phyloP scores from a whole-genome alignment of 2,113 vertebrate species.

The Bos taurus region ARS-UCD2.0 NC_037335.1:105535501-105536000 shows the following conservation, averaged over 20 bases:
- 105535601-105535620: neutral
- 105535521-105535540: neutral
- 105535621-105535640: accelerated
- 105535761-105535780: neutral
- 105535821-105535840: neutral
- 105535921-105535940: neutral
- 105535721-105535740: neutral
- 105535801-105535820: neutral
- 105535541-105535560: neutral
- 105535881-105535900: neutral
- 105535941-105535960: neutral
- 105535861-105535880: neutral
- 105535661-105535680: neutral
- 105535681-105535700: neutral
- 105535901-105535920: neutral
- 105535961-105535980: neutral
- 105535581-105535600: neutral
- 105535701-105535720: neutral
- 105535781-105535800: neutral
- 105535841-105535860: neutral
- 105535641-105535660: neutral
- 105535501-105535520: neutral
- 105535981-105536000: neutral
- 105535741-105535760: neutral
- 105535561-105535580: neutral